These are phyloP conservation scores for Hydrochoerus hydrochaeris DNA, from an alignment of 2,113 vertebrate genomes.

Conservation along the genomic window DNA sequence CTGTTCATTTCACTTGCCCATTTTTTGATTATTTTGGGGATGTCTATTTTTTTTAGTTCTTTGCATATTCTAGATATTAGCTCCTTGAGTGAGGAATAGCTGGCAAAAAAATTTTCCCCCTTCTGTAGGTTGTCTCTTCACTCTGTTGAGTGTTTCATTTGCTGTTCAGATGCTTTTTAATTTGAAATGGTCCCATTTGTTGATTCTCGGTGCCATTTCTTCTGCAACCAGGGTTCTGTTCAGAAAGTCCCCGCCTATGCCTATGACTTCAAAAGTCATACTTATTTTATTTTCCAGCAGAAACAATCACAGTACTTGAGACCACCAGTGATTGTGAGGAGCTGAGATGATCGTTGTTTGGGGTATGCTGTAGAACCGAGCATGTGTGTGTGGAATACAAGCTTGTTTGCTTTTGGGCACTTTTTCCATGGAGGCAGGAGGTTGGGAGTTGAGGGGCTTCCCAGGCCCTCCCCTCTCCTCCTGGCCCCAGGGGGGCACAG, in stretches of 20 bases:
- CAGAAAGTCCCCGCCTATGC: neutral
- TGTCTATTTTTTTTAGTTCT: neutral
- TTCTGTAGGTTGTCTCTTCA: neutral
- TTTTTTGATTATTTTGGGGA: neutral
- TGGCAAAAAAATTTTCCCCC: neutral
- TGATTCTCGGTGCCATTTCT: neutral
- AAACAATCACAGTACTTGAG: too few species aligned
- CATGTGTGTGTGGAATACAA: rapidly evolving
- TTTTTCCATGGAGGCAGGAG: neutral
- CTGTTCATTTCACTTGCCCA: neutral
- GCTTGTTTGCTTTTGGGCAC: neutral
- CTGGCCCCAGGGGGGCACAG: neutral
- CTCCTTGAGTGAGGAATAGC: neutral
- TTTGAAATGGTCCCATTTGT: neutral
- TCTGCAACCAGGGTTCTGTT: neutral
- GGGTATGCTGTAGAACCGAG: neutral
- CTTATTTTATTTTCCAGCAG: neutral
- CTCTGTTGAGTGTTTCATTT: neutral
- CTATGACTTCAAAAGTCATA: neutral
- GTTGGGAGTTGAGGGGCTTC: neutral
- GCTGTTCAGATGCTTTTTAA: neutral
- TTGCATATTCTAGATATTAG: neutral
- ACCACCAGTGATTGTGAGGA: neutral
- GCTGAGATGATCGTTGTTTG: rapidly evolving
- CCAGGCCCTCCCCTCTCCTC: neutral